Base-by-base conservation (phyloP, 2,888 invertebrate genomes). In the Sericinus montela region DNA sequence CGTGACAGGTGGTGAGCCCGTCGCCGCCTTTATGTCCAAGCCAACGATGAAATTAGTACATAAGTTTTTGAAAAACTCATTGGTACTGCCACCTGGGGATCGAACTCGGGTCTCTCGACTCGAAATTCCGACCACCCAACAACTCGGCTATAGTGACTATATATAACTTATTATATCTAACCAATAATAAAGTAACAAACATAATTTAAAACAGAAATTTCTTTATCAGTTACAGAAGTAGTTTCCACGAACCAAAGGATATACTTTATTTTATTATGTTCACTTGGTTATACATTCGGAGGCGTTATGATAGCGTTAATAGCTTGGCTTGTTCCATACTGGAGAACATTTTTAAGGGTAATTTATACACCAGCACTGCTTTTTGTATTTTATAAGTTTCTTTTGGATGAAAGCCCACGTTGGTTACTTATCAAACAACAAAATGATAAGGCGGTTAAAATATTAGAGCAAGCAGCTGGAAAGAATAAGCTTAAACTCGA, bases 351-450 rank as follows among this genome's bases (percentile, higher is more conserved):
- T 16, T 81, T 95, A 10, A 81, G 92, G 55, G 89, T 92, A 1
- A 78, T 94, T 9, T 95, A 95, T 62, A 76, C 90, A 0, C 95
- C 95, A 0, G 91, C 93, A 0, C 67, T 94, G 7, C 69, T 94
- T 0, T 91, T 94, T 54, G 67, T 95, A 39, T 71, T 90, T 4
- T 94, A 94, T 62, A 88, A 91, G 37, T 93, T 92, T 87, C 61
- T 92, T 0, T 75, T 94, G 34, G 94, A 94, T 4, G 94, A 94
- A 75, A 94, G 94, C 44, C 90, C 94, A n/a, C 88, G 95, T 64
- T 96, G 96, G 96, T 84, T 95, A 3, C 75, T 95, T n/a, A 92
- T 92, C 14, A 93, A 93, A 69, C 92, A 92, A 3, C 89, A 90
- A 54, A 90, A 91, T 51, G 90, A 92, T 0, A 85, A 93, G 64